phyloP scores from a whole-genome alignment of 2,888 invertebrate genomes.

The Biston stratarius region DNA sequence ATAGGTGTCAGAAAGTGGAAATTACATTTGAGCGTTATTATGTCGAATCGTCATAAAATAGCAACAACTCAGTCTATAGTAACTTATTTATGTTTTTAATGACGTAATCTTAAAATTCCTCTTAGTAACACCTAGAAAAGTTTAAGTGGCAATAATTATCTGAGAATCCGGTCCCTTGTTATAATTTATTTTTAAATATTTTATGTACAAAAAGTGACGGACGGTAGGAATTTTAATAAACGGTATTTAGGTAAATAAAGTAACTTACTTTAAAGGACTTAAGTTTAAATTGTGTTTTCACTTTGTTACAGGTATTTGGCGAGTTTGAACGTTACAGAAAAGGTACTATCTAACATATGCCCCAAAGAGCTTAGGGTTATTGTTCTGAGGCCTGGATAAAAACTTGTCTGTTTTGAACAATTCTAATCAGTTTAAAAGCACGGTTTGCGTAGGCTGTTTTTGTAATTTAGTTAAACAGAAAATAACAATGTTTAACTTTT shows the following conservation, averaged over 20 bases:
- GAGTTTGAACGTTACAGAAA: slow-evolving; percentile 22
- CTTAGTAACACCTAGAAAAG: background rate
- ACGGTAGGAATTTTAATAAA: slow-evolving; percentile 41
- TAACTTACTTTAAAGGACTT: slow-evolving; percentile 19
- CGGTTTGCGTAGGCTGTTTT: too few species aligned
- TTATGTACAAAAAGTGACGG: slow-evolving; percentile 36
- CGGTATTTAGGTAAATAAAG: slow-evolving; percentile 31
- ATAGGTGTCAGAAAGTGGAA: too few species aligned
- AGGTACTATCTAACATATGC: too few species aligned
- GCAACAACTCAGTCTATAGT: too few species aligned
- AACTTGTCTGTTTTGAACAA: too few species aligned
- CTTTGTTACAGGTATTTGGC: slow-evolving; percentile 45
- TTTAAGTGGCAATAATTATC: slow-evolving; percentile 25
- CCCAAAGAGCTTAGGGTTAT: too few species aligned
- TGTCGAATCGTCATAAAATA: too few species aligned
- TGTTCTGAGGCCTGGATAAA: too few species aligned
- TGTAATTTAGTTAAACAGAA: too few species aligned
- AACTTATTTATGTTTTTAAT: background rate
- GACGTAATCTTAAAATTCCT: slow-evolving; percentile 2
- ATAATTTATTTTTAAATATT: slow-evolving; percentile 31
- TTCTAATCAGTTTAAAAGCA: too few species aligned
- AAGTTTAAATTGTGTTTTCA: slow-evolving; percentile 35
- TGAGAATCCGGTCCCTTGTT: slow-evolving; percentile 15
- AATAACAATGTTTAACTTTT: too few species aligned
- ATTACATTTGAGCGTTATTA: too few species aligned